Percentiles rank a stretch among this genome's conserved stretches.
Conservation (phyloP, 2,113 vertebrate genomes). For the Oriolus oriolus region DNA sequence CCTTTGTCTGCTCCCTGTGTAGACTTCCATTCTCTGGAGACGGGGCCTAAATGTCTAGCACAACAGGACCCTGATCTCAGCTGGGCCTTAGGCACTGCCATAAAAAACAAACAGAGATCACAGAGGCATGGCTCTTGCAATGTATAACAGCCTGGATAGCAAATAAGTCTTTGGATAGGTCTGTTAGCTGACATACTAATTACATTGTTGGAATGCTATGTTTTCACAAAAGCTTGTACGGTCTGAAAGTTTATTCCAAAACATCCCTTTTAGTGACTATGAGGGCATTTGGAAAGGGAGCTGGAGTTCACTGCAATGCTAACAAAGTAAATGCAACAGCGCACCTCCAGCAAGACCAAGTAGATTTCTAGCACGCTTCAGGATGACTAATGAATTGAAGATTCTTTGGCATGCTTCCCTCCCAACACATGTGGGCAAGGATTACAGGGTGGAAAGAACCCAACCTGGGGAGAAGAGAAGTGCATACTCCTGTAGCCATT, state of each 20-base stretch:
- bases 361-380: not conserved
- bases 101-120: constrained; percentile 34
- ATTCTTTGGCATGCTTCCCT: not conserved
- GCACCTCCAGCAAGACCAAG: not conserved
- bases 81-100: constrained; percentile 45
- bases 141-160: not conserved
- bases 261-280: not conserved
- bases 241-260: not conserved
- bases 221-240: not conserved
- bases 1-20: constrained; percentile 16
- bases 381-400: not conserved
- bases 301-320: not conserved
- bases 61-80: constrained; percentile 30
- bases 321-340: not conserved
- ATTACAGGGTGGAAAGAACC: not conserved
- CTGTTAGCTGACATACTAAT: not conserved
- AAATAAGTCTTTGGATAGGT: not conserved
- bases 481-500: not conserved
- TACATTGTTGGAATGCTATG: not conserved
- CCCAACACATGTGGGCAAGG: not conserved
- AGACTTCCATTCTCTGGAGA: constrained; percentile 18
- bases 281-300: not conserved
- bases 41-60: constrained; percentile 10
- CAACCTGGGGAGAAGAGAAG: not conserved
- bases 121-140: not conserved